phyloP scores from a whole-genome alignment of 2,797 vertebrate species.

The Neosalanx taihuensis region DNA sequence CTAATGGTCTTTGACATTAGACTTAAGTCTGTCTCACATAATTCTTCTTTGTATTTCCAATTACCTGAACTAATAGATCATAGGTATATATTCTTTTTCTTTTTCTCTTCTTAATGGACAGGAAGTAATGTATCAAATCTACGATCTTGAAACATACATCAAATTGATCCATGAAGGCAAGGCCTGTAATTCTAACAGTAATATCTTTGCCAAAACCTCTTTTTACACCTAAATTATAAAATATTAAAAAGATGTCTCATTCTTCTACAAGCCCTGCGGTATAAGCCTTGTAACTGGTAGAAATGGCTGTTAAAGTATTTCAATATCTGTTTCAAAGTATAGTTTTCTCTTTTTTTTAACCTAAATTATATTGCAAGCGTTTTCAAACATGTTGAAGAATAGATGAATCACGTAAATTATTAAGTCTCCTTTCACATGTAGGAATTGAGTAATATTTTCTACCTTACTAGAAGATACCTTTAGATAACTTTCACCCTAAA shows the following conservation, averaged over 20 bases:
- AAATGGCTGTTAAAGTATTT: slow-evolving; percentile 50
- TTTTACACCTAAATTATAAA: slow-evolving; percentile 71
- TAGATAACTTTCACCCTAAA: slow-evolving; percentile 25
- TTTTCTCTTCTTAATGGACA: slow-evolving; percentile 78
- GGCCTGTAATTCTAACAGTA: slow-evolving; percentile 74
- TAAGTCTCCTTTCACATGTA: slow-evolving; percentile 45
- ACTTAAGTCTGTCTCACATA: slow-evolving; percentile 69
- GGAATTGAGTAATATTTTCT: slow-evolving; percentile 29
- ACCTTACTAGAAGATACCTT: slow-evolving; percentile 36
- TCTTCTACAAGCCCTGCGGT: slow-evolving; percentile 66
- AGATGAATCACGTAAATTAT: slow-evolving; percentile 66
- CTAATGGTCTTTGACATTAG: slow-evolving; percentile 58
- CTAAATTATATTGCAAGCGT: slow-evolving; percentile 49
- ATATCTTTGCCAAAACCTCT: slow-evolving; percentile 64
- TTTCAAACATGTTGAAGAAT: slow-evolving; percentile 68
- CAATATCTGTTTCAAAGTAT: slow-evolving; percentile 61
- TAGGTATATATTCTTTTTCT: slow-evolving; percentile 71
- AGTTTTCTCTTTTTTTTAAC: slow-evolving; percentile 63
- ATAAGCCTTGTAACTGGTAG: slow-evolving; percentile 52
- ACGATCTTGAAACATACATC: slow-evolving; percentile 62
- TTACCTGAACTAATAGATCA: slow-evolving; percentile 84
- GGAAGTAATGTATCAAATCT: slow-evolving; percentile 78
- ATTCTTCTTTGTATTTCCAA: slow-evolving; percentile 73
- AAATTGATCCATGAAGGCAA: slow-evolving; percentile 74
- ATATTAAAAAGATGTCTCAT: slow-evolving; percentile 78